Base-by-base conservation (phyloP, 2,888 invertebrate species). In the Acleris cristana region DNA sequence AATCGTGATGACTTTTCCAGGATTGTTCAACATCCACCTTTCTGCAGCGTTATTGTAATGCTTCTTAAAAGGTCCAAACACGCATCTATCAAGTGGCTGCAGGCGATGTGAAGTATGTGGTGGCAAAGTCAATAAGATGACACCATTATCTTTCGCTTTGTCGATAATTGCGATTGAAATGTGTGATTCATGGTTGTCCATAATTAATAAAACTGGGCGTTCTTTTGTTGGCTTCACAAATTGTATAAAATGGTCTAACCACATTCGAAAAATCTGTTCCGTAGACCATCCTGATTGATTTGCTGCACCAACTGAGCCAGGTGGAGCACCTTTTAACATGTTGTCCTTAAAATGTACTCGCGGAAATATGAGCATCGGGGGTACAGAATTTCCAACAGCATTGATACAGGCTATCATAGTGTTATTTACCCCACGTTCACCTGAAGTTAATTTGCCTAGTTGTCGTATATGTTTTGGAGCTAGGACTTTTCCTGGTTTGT, bases 21-120 rank as follows among this genome's bases (percentile, higher is more conserved):
- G 73, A 60, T 74, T 66, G 57, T 72, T 73, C 8, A 72, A 54
- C 69, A 75, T 74, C 74, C 72, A 74, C 48, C 57, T 74, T 45
- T 73, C 72, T 8, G 72, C 69, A n/a, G 71, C 72, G 7, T 49
- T 59, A 49, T 63, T 69, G 49, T 69, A 71, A 44, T 70, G 67
- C n/a, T 18, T 44, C 56, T 74, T 74, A 70, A 76, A 73, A 64
- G 73, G 73, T 51, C 73, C 73, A 71, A 72, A 74, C 18, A 76
- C 73, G 2, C 53, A 58, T 23, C 64, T 57, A 69, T 75, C 75
- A 49, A 75, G 34, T 1, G 74, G 70, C 64, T 73, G 74, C 57
- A 40, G 18, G 26, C 21, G 18, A 44, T 54, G 16, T 54, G 54
- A 45, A 14, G 48, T 44, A 40, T 40, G 52, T 30, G 63, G 44